These are phyloP conservation scores for Phyllotreta cruciferae DNA, from an alignment of 2,888 invertebrate species.

Conservation along the genomic window DNA sequence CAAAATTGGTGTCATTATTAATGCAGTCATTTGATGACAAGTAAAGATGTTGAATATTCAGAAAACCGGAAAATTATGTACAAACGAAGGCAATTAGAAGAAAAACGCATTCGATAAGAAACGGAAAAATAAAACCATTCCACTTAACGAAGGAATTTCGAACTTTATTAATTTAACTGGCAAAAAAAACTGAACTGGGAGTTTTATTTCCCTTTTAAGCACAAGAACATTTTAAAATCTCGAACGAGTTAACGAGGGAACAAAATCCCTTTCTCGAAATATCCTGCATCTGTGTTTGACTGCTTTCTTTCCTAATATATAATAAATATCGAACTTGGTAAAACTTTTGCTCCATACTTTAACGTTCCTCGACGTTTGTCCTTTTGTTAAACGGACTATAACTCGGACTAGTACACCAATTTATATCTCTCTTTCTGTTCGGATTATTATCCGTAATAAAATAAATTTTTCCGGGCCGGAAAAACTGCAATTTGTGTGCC, in stretches of 20 bases:
- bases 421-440: conserved; percentile 20
- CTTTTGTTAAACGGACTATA: conserved; percentile 28
- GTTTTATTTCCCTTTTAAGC: conserved; percentile 7
- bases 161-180: conserved; percentile 6
- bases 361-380: conserved; percentile 26
- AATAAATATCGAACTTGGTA: conserved; percentile 29
- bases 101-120: too few species aligned
- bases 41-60: too few species aligned
- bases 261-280: conserved; percentile 9
- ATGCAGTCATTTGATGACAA: too few species aligned
- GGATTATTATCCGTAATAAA: conserved; percentile 25
- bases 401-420: conserved; percentile 25
- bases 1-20: too few species aligned
- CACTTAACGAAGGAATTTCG: neutral
- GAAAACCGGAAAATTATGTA: too few species aligned
- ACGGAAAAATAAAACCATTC: too few species aligned
- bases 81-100: too few species aligned
- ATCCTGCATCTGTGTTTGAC: conserved; percentile 17
- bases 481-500: conserved; percentile 29
- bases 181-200: conserved; percentile 1
- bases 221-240: conserved; percentile 8
- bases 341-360: conserved; percentile 23
- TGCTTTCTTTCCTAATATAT: conserved; percentile 14
- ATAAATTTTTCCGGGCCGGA: conserved; percentile 23
- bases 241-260: conserved; percentile 10